phyloP scores from a whole-genome alignment of 92 coral and sea anemone species.

The Heliopora coerulea region DNA sequence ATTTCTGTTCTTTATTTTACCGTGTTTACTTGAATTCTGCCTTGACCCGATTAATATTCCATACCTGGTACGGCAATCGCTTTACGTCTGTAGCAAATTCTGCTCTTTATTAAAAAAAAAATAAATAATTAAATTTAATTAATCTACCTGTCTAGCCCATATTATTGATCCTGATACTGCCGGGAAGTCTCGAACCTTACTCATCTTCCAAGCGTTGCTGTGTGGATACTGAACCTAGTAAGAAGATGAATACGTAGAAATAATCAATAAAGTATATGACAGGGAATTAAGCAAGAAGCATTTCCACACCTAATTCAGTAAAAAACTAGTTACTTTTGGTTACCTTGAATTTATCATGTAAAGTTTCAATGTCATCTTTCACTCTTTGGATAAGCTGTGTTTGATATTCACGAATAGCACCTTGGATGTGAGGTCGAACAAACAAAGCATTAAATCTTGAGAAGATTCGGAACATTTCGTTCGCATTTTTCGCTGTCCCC shows the following conservation, averaged over 20 bases:
- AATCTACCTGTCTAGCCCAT: conserved; percentile 92
- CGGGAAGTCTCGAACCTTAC: conserved; percentile 92
- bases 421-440: conserved; percentile 97
- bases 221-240: conserved; percentile 91
- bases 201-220: conserved; percentile 98
- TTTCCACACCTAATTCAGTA: not conserved
- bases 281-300: not conserved
- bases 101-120: not conserved
- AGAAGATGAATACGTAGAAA: not conserved
- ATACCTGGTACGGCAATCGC: no score
- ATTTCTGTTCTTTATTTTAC: no score
- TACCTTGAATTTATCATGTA: conserved; percentile 97
- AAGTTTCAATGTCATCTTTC: conserved; percentile 95
- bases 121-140: not conserved
- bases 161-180: conserved; percentile 99
- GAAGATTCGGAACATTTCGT: conserved; percentile 98
- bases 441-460: conserved; percentile 95
- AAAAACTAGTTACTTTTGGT: no score
- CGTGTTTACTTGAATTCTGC: no score
- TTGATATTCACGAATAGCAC: conserved; percentile 98
- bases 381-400: conserved; percentile 97
- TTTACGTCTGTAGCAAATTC: no score
- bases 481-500: conserved; percentile 98
- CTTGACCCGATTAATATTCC: no score
- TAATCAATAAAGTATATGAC: no score